Evolutionary conservation across 2,888 invertebrate species (phyloP).

Genomic region (Aphrophora alni): DNA sequence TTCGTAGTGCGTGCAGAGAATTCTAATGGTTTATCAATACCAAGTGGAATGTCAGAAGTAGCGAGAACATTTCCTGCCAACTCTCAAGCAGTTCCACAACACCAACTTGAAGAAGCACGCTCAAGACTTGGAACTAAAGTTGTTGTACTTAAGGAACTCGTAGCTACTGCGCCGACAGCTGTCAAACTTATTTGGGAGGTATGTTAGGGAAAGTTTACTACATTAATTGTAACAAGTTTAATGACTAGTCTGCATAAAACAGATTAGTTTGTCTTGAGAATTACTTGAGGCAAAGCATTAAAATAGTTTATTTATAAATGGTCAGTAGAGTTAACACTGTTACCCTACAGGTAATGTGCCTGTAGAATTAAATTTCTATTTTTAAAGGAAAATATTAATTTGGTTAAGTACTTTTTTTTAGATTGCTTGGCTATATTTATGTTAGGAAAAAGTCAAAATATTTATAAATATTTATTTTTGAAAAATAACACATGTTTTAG

Average conservation of each 20-base stretch:
- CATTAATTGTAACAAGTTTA: neutral
- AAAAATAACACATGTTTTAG: too few relatives aligned
- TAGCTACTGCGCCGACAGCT: slow-evolving; percentile 75
- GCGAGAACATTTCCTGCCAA: slow-evolving; percentile 67
- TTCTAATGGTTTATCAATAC: slow-evolving; percentile 74
- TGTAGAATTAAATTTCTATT: too few relatives aligned
- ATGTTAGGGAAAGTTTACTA: slow-evolving; percentile 55
- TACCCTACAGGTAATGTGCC: too few relatives aligned
- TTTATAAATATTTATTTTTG: too few relatives aligned
- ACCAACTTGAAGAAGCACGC: slow-evolving; percentile 74
- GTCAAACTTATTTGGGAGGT: slow-evolving; percentile 84
- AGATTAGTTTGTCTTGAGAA: neutral
- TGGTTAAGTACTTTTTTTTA: too few relatives aligned
- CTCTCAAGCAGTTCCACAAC: slow-evolving; percentile 67
- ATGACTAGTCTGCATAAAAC: neutral
- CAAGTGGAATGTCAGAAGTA: slow-evolving; percentile 77
- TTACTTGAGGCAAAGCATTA: too few relatives aligned
- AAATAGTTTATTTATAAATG: too few relatives aligned
- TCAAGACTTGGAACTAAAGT: slow-evolving; percentile 79
- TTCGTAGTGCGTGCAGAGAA: slow-evolving; percentile 87
- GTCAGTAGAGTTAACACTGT: too few relatives aligned
- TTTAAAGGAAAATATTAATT: too few relatives aligned
- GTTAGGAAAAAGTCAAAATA: too few relatives aligned
- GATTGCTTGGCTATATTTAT: too few relatives aligned
- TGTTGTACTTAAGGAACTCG: slow-evolving; percentile 70